These are phyloP conservation scores for Mixornis gularis DNA, from an alignment of 2,113 vertebrate genomes.

Conservation along the genomic window DNA sequence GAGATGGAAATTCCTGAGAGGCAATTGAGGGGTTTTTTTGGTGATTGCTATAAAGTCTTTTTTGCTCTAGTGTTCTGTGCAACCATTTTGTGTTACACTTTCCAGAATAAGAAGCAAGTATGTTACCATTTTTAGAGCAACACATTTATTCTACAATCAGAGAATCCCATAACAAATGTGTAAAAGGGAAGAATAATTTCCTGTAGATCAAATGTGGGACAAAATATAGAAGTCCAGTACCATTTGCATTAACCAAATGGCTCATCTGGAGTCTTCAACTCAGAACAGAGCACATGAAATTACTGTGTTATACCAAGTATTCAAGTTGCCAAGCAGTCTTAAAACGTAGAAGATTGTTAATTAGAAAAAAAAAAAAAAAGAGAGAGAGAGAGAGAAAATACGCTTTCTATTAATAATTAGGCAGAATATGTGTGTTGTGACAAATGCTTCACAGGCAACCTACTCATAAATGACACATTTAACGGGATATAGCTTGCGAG, in stretches of 20 bases:
- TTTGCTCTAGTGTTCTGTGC: not conserved
- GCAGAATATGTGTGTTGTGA: not conserved
- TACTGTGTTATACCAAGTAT: not conserved
- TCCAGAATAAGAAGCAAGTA: conserved; percentile 18
- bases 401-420: conserved; percentile 48
- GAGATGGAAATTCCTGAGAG: conserved; percentile 1
- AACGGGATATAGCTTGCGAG: not conserved
- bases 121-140: conserved; percentile 30
- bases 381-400: not conserved
- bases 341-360: conserved; percentile 15
- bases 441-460: not conserved
- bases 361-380: not conserved
- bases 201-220: not conserved
- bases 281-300: not conserved
- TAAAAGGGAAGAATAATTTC: not conserved
- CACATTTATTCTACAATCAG: not conserved
- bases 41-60: conserved; percentile 24
- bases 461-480: not conserved
- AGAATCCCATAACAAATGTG: conserved; percentile 24
- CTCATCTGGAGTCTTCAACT: not conserved
- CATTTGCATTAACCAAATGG: not conserved
- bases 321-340: not conserved
- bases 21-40: not conserved
- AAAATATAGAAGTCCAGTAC: not conserved
- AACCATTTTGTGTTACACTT: conserved; percentile 30